Conservation (phyloP, 2,888 invertebrate genomes). For the Odontothrips loti region DNA sequence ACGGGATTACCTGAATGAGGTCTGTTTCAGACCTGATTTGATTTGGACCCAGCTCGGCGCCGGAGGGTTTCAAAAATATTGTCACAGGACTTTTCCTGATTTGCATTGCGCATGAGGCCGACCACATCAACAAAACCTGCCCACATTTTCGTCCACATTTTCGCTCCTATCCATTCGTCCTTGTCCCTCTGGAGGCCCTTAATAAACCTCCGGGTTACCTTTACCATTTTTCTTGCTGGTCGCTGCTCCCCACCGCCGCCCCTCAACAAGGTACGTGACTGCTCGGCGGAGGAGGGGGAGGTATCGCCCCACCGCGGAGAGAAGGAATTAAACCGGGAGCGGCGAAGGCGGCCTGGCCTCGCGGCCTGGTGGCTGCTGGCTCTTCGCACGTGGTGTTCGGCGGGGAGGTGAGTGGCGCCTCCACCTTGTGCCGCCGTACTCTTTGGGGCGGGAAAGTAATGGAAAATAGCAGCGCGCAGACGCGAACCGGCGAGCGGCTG, state of each 20-base stretch:
- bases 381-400: background rate
- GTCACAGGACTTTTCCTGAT: too few species aligned
- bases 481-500: background rate
- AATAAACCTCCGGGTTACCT: background rate
- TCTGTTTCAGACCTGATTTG: too few species aligned
- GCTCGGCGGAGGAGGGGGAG: background rate
- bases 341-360: too few species aligned
- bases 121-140: too few species aligned
- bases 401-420: background rate
- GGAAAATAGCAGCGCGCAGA: background rate
- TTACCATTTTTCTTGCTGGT: background rate
- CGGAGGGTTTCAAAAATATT: background rate
- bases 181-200: background rate
- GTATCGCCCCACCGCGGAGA: background rate
- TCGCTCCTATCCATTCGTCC: background rate
- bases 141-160: too few species aligned
- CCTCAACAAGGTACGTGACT: constrained; percentile 21
- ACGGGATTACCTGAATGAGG: too few species aligned
- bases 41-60: too few species aligned
- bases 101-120: background rate
- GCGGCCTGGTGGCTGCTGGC: too few species aligned
- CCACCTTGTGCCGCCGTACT: background rate
- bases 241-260: background rate
- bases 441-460: background rate
- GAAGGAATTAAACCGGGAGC: background rate